Conservation (phyloP, 2,797 vertebrate genomes). For the Hydrocynus forskahlii region DNA sequence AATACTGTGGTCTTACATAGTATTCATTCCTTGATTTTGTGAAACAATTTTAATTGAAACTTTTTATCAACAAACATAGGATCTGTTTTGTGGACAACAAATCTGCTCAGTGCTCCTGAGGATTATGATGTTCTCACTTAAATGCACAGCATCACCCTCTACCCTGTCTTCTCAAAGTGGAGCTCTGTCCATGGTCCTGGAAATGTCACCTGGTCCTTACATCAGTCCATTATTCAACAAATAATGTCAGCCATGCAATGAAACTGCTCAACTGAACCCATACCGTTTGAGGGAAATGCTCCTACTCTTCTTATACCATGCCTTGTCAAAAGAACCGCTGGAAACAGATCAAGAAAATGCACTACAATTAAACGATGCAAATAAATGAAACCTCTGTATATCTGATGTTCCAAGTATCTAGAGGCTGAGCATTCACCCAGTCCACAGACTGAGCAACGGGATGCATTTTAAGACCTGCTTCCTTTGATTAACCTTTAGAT, state of each 20-base stretch:
- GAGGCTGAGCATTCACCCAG: not conserved
- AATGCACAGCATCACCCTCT: not conserved
- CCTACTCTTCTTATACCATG: not conserved
- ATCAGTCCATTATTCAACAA: not conserved
- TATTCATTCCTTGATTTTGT: not conserved
- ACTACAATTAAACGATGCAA: not conserved
- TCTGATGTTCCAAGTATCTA: not conserved
- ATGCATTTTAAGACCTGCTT: constrained; percentile 75
- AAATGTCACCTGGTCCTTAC: constrained; percentile 7
- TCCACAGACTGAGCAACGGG: not conserved
- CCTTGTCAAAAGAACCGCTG: not conserved
- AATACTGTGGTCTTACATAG: not conserved
- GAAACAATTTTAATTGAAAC: not conserved
- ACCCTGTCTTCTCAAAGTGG: not conserved
- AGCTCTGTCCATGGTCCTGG: constrained; percentile 52
- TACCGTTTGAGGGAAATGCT: not conserved
- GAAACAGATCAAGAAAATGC: not conserved
- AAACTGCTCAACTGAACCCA: not conserved
- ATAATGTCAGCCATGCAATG: not conserved
- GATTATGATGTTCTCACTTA: not conserved
- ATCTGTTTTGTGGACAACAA: not conserved
- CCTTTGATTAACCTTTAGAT: constrained; percentile 82
- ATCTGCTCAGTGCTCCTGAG: not conserved
- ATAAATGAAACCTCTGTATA: not conserved
- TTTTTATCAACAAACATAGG: not conserved